Base-by-base conservation (phyloP, 2,797 vertebrate genomes). In the Tachyglossus aculeatus region DNA sequence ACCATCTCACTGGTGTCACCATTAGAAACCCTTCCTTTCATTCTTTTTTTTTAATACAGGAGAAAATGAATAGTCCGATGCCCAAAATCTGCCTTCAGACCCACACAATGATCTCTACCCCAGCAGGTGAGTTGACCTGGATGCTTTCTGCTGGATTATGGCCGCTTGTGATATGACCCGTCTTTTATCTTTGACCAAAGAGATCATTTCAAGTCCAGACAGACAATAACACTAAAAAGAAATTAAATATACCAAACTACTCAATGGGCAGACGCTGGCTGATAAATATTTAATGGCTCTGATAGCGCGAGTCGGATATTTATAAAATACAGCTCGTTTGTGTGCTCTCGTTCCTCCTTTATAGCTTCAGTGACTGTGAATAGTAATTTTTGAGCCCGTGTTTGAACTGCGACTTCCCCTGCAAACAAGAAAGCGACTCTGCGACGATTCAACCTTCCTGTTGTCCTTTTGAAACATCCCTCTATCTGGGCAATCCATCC, bases 211-310 rank as follows among this genome's bases (percentile, higher is more conserved):
- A 33, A 74, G 43, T 74, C 51, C 69, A 88, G 75, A 74, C 45
- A 80, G 52, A 81, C 70, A 87, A 81, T 71, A 78, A 67, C 54
- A 76, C 66, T 70, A 67, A 74, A 50, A 85, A 79, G 54, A 51
- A 52, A 83, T 71, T 78, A 83, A 86, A 67, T 74, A 83, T 62
- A 74, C 37, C 9, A 1, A 80, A 78, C 51, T 78, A 73, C 34
- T 87, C 71, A 68, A 51, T 57, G 67, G 72, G 39, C 22, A 84
- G 71, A 79, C 25, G 8, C 22, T 78, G n/a, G 2, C 18, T 61
- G 64, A 73, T 84, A 82, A 88, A 88, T 85, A 82, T 81, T 87
- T 81, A 80, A 86, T 79, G 56, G n/a, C 39, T 67, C 56, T 32
- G 19, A 78, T 64, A 71, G 40, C 7, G 8, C 50, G 65, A 14